phyloP scores from a whole-genome alignment of 1,140 invertebrate genomes.

The Steinernema khuongi region DNA sequence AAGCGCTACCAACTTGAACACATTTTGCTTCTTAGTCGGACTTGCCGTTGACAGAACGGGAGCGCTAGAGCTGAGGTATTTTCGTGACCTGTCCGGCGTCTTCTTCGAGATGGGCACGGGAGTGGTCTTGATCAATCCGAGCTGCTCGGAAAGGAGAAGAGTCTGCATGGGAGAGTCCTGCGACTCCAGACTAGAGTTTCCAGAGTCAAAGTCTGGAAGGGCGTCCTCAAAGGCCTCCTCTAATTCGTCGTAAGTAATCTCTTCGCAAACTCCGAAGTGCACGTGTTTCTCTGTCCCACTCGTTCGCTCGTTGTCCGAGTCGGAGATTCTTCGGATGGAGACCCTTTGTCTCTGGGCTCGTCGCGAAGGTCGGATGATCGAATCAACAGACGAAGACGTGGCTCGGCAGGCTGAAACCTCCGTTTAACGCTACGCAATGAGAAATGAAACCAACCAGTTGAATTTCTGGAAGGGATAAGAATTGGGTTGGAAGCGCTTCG shows the following conservation, averaged over 20 bases:
- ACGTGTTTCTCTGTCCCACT: neutral
- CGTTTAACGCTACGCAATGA: neutral
- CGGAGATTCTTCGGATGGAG: neutral
- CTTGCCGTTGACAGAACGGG: neutral
- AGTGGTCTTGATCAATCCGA: neutral
- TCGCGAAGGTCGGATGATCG: neutral
- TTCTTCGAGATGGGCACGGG: neutral
- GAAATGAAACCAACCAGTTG: neutral
- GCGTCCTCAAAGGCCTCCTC: neutral
- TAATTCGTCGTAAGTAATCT: neutral
- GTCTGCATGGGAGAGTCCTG: neutral
- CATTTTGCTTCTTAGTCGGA: neutral
- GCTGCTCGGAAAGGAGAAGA: neutral
- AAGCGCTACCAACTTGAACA: neutral
- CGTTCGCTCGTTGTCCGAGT: conserved; percentile 1
- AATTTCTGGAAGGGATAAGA: neutral
- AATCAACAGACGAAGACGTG: neutral
- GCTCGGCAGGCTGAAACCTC: neutral
- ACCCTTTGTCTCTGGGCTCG: neutral
- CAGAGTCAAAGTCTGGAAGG: neutral
- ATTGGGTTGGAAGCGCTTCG: neutral
- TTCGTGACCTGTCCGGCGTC: neutral
- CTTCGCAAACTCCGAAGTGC: neutral
- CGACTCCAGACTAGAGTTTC: neutral
- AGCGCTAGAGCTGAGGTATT: neutral